phyloP scores from a whole-genome alignment of 2,113 vertebrate species.

The Tetrax tetrax region DNA sequence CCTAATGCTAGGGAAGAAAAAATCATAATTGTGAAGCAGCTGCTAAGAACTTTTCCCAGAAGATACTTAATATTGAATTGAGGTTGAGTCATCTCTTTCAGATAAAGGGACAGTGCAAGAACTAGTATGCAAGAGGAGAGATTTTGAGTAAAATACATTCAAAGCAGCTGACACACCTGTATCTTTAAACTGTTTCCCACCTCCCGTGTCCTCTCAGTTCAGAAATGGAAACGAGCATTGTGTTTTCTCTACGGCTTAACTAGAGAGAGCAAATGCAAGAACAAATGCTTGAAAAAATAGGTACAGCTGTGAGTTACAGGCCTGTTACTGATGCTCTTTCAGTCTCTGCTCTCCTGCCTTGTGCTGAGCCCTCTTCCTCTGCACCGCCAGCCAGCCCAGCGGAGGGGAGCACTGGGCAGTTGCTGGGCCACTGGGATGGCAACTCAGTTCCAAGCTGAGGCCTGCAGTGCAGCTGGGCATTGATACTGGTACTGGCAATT shows the following conservation, averaged over 20 bases:
- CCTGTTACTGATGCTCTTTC: not conserved
- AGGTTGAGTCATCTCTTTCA: slow-evolving; percentile 3
- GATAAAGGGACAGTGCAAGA: not conserved
- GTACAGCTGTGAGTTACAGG: not conserved
- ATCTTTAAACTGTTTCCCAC: not conserved
- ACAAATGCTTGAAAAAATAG: not conserved
- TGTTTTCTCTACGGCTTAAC: not conserved
- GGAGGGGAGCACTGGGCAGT: not conserved
- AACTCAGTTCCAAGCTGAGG: not conserved
- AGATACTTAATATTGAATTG: not conserved
- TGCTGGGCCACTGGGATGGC: not conserved
- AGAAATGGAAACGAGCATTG: not conserved
- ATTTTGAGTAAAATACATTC: not conserved
- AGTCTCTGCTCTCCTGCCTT: not conserved
- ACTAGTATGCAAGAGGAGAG: not conserved
- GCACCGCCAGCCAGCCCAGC: rapidly evolving
- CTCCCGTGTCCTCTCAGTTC: not conserved
- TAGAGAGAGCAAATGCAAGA: not conserved
- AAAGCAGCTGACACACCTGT: not conserved
- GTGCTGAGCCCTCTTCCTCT: not conserved
- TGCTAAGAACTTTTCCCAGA: slow-evolving; percentile 10
- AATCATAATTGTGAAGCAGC: not conserved
- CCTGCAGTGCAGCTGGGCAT: not conserved
- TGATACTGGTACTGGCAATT: not conserved
- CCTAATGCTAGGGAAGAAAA: not conserved